Conservation (phyloP, 2,113 vertebrate species). For the Gulo gulo region DNA sequence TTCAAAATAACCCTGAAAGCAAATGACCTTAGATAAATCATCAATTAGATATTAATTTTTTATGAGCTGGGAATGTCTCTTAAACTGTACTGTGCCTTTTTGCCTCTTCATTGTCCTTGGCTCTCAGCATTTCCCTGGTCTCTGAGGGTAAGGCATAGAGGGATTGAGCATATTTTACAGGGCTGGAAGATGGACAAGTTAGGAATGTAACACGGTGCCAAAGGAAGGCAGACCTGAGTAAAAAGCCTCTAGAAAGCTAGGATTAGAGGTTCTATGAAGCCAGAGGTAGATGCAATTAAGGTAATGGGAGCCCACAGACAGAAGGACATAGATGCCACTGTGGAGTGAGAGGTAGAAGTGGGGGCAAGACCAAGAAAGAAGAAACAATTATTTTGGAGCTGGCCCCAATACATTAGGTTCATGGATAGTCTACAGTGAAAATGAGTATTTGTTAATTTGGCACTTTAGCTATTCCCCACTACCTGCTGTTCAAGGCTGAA, state of each 20-base stretch:
- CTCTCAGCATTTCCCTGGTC: neutral
- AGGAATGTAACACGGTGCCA: neutral
- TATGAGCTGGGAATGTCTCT: neutral
- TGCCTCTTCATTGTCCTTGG: neutral
- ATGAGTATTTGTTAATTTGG: neutral
- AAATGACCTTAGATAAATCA: constrained; percentile 6
- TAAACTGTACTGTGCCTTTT: neutral
- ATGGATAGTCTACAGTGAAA: neutral
- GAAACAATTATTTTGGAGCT: neutral
- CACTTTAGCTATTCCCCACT: too few relatives aligned
- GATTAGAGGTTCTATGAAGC: neutral
- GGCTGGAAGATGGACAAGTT: neutral
- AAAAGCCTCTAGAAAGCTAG: neutral
- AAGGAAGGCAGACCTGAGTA: neutral
- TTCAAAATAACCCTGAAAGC: neutral
- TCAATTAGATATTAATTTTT: neutral
- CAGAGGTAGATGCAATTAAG: neutral
- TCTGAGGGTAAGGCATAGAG: neutral
- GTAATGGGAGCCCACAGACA: too few relatives aligned
- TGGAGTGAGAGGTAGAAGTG: neutral
- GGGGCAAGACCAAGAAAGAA: neutral
- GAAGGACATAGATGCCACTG: too few relatives aligned
- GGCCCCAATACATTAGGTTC: neutral
- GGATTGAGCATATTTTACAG: neutral
- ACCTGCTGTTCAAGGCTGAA: neutral